Conservation (phyloP, 2,888 invertebrate genomes). For the Papilio elwesi region DNA sequence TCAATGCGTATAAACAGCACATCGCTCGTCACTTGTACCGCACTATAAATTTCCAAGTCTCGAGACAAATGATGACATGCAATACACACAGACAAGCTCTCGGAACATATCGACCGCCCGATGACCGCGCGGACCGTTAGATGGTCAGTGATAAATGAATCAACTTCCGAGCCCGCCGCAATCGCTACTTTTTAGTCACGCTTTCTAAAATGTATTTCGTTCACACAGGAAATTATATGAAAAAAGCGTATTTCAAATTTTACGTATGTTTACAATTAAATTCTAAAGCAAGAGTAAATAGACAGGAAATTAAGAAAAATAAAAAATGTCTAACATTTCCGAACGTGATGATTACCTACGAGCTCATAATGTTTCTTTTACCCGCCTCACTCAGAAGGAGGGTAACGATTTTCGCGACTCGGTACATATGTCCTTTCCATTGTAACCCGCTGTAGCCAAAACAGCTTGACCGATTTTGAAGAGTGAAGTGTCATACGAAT, state of each 20-base stretch:
- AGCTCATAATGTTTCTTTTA: background rate
- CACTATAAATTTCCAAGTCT: constrained; percentile 53
- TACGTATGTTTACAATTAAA: background rate
- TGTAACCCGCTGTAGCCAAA: too few relatives aligned
- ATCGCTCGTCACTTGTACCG: constrained; percentile 35
- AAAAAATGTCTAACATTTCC: background rate
- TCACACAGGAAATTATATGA: constrained; percentile 25
- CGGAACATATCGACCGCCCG: constrained; percentile 50
- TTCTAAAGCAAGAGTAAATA: background rate
- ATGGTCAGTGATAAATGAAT: constrained; percentile 37
- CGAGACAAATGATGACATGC: constrained; percentile 64
- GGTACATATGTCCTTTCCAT: too few relatives aligned
- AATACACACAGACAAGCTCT: constrained; percentile 52
- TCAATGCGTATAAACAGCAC: background rate
- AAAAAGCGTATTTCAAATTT: constrained; percentile 29
- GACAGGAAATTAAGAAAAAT: constrained; percentile 33
- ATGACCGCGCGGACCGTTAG: constrained; percentile 41
- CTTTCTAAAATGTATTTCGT: constrained; percentile 24
- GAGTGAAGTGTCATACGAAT: too few relatives aligned
- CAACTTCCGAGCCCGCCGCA: constrained; percentile 23
- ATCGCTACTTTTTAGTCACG: constrained; percentile 35
- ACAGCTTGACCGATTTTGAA: too few relatives aligned
- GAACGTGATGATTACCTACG: background rate
- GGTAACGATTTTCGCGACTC: too few relatives aligned
- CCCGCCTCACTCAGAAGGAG: background rate